Conservation (phyloP, 1,140 invertebrate genomes). For the Planococcus citri region DNA sequence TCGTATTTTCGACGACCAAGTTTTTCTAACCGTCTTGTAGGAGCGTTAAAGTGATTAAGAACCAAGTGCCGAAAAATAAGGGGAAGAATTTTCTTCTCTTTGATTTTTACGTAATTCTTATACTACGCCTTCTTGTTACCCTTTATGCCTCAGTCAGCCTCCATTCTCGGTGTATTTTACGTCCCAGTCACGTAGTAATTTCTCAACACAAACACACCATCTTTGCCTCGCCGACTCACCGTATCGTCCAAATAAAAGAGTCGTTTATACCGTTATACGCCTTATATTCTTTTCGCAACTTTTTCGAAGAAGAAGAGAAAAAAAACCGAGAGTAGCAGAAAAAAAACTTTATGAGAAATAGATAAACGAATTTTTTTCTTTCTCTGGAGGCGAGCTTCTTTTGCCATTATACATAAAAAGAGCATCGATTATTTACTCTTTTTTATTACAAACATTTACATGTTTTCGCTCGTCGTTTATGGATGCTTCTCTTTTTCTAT, state of each 20-base stretch:
- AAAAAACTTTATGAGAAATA: background rate
- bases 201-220: background rate
- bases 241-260: background rate
- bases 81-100: background rate
- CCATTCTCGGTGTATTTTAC: too few relatives aligned
- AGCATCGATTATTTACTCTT: slow-evolving; percentile 7
- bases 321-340: too few relatives aligned
- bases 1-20: too few relatives aligned
- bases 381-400: background rate
- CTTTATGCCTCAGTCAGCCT: too few relatives aligned
- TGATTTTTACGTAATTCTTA: background rate
- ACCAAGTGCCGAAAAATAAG: background rate
- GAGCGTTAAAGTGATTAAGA: background rate
- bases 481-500: background rate
- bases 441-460: background rate
- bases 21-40: too few relatives aligned
- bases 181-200: background rate
- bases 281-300: background rate
- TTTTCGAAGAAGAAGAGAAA: background rate
- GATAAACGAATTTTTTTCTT: background rate
- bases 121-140: background rate
- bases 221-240: too few relatives aligned
- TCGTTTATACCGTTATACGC: background rate
- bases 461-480: background rate
- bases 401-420: background rate